Evolutionary conservation across 2,113 vertebrate species (phyloP), one percentile per base, ranked within the genome.

Genomic region (Passer montanus): DNA sequence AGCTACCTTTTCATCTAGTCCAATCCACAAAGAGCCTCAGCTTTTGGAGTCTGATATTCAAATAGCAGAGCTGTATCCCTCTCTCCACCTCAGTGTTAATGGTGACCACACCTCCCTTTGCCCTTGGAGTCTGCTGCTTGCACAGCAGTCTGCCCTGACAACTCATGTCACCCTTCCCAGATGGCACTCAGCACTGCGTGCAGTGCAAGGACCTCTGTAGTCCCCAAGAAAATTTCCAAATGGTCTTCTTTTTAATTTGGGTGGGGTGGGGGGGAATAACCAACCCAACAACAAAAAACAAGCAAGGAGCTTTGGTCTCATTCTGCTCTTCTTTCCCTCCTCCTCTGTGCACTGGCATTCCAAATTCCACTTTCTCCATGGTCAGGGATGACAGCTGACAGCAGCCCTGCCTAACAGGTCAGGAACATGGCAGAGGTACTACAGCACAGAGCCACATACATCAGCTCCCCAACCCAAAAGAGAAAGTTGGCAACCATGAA

Each of bases 191-290:
- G n/a, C 11, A 55, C 10, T 8, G 26, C 5, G 5, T 70, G 53
- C n/a, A 30, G 2, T 9, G 5, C 27, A 81, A 64, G 44, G 46
- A 37, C 5, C 13, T 23, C 30, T 63, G 6, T 2, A 60, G 11
- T 3, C 6, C 6, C 11, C 22, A 28, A 11, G 3, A 11, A 49
- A 56, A n/a, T 24, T 46, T 53, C 43, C 19, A 63, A 50, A 43
- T 50, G 4, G 5, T 53, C 31, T 52, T 53, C 37, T 60, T 21
- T n/a, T 81, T 43, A 58, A n/a, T 5, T 35, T 24, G 7, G 9
- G 15, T 4, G 11, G 7, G 5, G 3, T 5, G 2, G 13, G 3
- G 8, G 6, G 6, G 3, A 30, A 27, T 4, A 14, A 27, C 37
- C 11, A 53, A 37, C 9, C 33, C 58, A 75, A 41, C 35, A 26